Evolutionary conservation across 1,140 invertebrate species (phyloP).

Genomic region (Drosophila azteca): DNA sequence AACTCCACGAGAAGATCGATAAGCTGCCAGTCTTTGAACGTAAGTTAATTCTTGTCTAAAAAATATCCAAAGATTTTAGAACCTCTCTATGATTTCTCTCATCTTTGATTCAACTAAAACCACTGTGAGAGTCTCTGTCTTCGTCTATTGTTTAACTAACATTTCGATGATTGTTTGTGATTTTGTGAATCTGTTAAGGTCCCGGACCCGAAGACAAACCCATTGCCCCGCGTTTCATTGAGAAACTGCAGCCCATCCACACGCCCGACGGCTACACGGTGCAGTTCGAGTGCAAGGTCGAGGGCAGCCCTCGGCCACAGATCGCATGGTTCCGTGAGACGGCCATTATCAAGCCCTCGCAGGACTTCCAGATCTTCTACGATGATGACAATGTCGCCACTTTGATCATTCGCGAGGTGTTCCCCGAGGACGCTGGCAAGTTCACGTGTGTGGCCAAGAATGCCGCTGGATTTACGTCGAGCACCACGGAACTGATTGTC

Average conservation of each 20-base stretch:
- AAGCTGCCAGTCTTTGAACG: slow-evolving; percentile 96
- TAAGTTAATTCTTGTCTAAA: slow-evolving; percentile 85
- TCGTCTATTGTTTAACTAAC: slow-evolving; percentile 57
- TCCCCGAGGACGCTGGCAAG: slow-evolving; percentile 97
- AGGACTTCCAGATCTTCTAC: slow-evolving; percentile 96
- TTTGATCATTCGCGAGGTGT: slow-evolving; percentile 96
- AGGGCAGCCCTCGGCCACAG: slow-evolving; percentile 94
- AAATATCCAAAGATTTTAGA: too few species aligned
- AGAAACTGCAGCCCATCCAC: slow-evolving; percentile 92
- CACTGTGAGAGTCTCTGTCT: slow-evolving; percentile 18
- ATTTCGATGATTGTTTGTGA: slow-evolving; percentile 41
- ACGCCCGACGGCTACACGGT: slow-evolving; percentile 94
- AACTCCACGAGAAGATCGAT: slow-evolving; percentile 95
- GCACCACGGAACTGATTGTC: slow-evolving; percentile 94
- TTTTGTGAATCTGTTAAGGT: slow-evolving; percentile 85
- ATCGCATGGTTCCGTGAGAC: slow-evolving; percentile 98
- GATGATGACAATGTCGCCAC: slow-evolving; percentile 96
- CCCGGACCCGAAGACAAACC: slow-evolving; percentile 90
- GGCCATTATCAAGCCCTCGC: slow-evolving; percentile 94
- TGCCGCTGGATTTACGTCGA: slow-evolving; percentile 95
- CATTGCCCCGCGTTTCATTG: slow-evolving; percentile 92
- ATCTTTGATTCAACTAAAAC: too few species aligned
- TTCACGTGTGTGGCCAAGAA: slow-evolving; percentile 99
- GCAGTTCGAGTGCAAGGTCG: slow-evolving; percentile 95
- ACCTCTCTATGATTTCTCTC: too few species aligned